phyloP scores from a whole-genome alignment of 2,888 invertebrate genomes.

The Limnephilus rhombicus region DNA sequence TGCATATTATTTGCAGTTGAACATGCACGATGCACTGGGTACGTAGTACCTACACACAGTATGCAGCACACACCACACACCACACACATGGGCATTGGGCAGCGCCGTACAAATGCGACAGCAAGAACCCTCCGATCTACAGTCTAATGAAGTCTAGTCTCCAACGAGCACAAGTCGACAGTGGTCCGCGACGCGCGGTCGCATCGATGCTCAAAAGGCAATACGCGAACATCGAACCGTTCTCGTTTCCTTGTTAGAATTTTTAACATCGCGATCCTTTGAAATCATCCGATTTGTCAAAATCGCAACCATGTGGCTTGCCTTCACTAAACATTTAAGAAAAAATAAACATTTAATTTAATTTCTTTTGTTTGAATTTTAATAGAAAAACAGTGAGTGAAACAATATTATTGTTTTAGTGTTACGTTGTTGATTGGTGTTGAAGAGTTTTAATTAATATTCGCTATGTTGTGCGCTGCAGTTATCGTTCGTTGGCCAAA shows the following conservation, averaged over 20 bases:
- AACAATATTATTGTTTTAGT: background rate
- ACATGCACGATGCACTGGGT: background rate
- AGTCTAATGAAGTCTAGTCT: background rate
- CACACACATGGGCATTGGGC: background rate
- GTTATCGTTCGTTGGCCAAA: background rate
- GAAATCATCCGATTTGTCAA: background rate
- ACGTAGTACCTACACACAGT: background rate
- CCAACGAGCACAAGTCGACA: background rate
- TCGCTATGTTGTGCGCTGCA: background rate
- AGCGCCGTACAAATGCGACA: slow-evolving; percentile 9
- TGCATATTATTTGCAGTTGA: background rate
- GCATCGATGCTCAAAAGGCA: background rate
- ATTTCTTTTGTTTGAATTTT: background rate
- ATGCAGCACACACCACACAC: background rate
- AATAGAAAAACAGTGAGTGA: background rate
- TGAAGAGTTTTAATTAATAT: background rate
- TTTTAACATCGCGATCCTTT: background rate
- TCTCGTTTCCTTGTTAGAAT: background rate
- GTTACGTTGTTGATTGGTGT: background rate
- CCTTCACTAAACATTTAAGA: background rate
- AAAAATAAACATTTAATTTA: background rate
- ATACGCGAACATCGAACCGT: background rate
- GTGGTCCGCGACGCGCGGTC: slow-evolving; percentile 13
- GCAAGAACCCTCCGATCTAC: background rate
- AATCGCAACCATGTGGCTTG: background rate